Conservation (phyloP, 2,888 invertebrate genomes). For the Deroplatys truncata region DNA sequence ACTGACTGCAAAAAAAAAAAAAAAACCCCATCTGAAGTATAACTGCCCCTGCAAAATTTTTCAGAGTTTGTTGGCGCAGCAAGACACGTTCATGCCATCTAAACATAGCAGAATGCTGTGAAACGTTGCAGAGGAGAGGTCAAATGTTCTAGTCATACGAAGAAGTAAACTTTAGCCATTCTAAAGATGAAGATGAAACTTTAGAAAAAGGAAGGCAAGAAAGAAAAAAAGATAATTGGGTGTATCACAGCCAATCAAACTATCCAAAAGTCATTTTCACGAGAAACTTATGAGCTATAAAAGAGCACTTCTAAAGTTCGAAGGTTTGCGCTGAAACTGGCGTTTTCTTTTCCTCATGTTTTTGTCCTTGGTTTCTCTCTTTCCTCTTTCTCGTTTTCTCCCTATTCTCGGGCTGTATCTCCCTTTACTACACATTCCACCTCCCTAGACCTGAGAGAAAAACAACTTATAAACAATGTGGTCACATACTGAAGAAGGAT, state of each 20-base stretch:
- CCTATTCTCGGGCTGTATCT: not conserved
- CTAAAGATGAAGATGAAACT: not conserved
- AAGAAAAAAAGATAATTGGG: not conserved
- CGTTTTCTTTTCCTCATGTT: not conserved
- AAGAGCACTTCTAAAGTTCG: conserved; percentile 9
- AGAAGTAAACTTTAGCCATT: not conserved
- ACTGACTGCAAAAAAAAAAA: too few relatives aligned
- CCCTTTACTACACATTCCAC: too few relatives aligned
- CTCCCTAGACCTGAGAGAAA: not conserved
- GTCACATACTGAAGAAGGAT: not conserved
- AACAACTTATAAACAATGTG: conserved; percentile 5
- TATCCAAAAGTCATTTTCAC: conserved; percentile 14
- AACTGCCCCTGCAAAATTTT: too few relatives aligned
- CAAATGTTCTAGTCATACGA: not conserved
- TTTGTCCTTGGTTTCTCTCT: not conserved
- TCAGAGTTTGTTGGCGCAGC: not conserved
- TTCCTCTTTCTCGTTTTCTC: not conserved
- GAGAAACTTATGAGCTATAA: conserved; percentile 1
- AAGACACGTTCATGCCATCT: not conserved
- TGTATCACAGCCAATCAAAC: conserved; percentile 14
- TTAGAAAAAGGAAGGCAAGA: not conserved
- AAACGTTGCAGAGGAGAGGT: not conserved
- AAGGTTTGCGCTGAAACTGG: not conserved
- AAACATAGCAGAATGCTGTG: not conserved
- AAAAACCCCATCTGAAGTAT: too few relatives aligned